These are phyloP conservation scores for Phytoseiulus persimilis DNA, from an alignment of 2,888 invertebrate genomes.

Conservation along the genomic window DNA sequence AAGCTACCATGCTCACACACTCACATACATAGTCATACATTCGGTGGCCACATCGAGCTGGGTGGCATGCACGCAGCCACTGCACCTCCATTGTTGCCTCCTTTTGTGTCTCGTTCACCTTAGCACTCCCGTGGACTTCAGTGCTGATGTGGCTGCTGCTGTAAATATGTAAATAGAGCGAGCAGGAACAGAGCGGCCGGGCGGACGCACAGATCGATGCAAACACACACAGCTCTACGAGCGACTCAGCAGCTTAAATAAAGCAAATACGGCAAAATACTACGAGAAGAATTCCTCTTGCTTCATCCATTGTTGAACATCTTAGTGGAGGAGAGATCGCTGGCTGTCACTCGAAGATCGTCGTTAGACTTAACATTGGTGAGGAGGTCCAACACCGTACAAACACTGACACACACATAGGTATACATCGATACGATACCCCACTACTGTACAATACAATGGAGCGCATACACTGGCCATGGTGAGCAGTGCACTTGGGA, in stretches of 20 bases:
- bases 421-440: background rate
- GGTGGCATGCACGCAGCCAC: conserved; percentile 5
- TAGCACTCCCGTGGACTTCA: conserved; percentile 5
- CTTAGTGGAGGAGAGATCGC: conserved; percentile 5
- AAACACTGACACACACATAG: background rate
- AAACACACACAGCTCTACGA: background rate
- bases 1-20: background rate
- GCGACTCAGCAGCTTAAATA: background rate
- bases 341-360: background rate
- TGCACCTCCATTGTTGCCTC: background rate
- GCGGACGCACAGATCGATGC: background rate
- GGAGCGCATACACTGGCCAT: background rate
- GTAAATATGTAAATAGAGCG: conserved; percentile 39
- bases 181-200: background rate
- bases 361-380: background rate
- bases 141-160: conserved; percentile 10
- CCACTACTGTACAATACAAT: background rate
- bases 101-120: background rate
- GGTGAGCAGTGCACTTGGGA: background rate
- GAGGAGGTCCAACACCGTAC: background rate
- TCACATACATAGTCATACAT: background rate
- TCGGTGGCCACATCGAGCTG: background rate
- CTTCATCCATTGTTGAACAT: conserved; percentile 5
- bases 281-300: conserved; percentile 5
- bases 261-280: conserved; percentile 5